phyloP scores from a whole-genome alignment of 2,113 vertebrate species.

The Nicator chloris region DNA sequence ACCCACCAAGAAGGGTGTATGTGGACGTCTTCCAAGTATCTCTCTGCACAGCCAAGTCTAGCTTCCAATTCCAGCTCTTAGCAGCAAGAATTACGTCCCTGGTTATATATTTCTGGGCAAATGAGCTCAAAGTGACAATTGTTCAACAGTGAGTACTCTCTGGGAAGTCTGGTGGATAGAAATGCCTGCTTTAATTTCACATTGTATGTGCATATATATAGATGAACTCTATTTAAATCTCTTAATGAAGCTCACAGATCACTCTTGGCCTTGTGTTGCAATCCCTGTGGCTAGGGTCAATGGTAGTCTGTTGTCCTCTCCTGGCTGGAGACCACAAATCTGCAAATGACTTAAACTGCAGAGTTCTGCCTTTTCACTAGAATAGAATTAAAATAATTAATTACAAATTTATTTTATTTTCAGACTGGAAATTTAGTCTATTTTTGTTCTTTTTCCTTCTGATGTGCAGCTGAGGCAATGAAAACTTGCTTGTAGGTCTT shows the following conservation, averaged over 20 bases:
- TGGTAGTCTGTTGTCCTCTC: neutral
- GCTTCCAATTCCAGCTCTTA: rapidly evolving
- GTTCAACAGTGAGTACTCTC: neutral
- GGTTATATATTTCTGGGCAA: neutral
- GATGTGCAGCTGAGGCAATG: neutral
- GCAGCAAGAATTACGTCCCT: neutral
- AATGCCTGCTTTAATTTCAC: neutral
- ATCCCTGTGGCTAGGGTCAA: neutral
- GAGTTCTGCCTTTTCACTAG: neutral
- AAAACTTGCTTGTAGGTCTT: neutral
- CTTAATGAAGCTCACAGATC: neutral
- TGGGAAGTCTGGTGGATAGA: neutral
- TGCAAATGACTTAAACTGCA: neutral
- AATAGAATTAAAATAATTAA: neutral
- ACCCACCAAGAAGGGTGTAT: neutral
- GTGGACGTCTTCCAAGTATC: neutral
- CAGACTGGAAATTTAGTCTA: neutral
- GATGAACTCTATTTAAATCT: neutral
- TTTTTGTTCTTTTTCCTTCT: neutral
- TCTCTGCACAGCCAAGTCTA: neutral
- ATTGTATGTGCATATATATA: neutral
- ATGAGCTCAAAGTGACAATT: neutral
- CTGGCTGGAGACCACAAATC: neutral
- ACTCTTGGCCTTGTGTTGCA: neutral
- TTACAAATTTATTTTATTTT: neutral